Conservation (phyloP, 2,113 vertebrate genomes). For the Tapirus terrestris region DNA sequence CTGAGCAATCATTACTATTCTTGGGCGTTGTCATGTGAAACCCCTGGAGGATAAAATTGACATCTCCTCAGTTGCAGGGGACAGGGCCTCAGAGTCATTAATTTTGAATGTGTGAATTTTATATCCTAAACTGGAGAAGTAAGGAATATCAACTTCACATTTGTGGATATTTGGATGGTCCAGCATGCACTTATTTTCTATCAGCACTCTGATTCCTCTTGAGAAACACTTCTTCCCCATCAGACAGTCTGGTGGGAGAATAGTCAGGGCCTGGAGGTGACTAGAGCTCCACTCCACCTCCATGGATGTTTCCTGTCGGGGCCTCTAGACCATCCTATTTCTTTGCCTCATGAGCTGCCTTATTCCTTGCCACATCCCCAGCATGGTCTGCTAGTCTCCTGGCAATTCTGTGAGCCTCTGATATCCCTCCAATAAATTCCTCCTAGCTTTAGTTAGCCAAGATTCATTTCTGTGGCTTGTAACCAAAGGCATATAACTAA, state of each 20-base stretch:
- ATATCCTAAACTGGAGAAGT: neutral
- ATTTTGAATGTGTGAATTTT: neutral
- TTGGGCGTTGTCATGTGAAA: neutral
- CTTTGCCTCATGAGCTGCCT: neutral
- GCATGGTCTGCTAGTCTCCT: neutral
- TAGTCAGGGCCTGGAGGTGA: neutral
- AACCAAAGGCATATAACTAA: neutral
- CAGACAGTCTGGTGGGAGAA: neutral
- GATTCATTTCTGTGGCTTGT: neutral
- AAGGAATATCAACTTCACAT: neutral
- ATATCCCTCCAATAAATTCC: neutral
- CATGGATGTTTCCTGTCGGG: fast-evolving
- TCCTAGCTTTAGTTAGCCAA: neutral
- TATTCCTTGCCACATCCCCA: neutral
- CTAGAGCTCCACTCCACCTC: neutral
- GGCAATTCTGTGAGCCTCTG: neutral
- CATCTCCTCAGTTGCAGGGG: neutral
- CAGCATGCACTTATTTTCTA: neutral
- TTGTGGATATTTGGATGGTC: neutral
- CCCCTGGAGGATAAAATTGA: neutral
- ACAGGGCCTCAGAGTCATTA: neutral
- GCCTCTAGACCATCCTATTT: neutral
- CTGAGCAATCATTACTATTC: neutral
- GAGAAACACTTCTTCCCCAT: neutral
- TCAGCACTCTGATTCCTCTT: neutral